These are phyloP conservation scores for Nixonia krombeini DNA, from an alignment of 1,140 invertebrate species.

Conservation along the genomic window DNA sequence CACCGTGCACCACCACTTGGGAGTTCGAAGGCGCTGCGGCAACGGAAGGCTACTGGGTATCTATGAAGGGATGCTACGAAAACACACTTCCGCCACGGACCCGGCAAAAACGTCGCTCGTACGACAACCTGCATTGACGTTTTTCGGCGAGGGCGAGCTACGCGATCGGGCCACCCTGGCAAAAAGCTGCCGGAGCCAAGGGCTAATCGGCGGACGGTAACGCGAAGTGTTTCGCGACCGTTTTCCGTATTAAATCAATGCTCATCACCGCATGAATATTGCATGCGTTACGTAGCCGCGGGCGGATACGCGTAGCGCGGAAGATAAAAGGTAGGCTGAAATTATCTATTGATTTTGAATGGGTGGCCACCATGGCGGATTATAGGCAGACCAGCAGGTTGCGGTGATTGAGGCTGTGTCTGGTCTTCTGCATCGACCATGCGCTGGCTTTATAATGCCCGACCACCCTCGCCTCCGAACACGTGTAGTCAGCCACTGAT, in stretches of 20 bases:
- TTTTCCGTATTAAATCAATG: conserved; percentile 35
- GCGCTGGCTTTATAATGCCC: conserved; percentile 66
- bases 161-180: too few species aligned
- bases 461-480: conserved; percentile 58
- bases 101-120: conserved; percentile 50
- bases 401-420: conserved; percentile 69
- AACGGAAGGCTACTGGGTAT: conserved; percentile 47
- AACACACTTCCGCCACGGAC: conserved; percentile 52
- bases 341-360: conserved; percentile 71
- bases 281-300: conserved; percentile 28
- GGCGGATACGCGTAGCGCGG: conserved; percentile 25
- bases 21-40: conserved; percentile 33
- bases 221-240: too few species aligned
- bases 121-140: conserved; percentile 16
- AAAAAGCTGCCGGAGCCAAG: too few species aligned
- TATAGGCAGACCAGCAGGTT: conserved; percentile 67
- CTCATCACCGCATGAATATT: conserved; percentile 20
- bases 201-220: too few species aligned
- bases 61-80: conserved; percentile 32
- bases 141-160: conserved; percentile 12
- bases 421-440: conserved; percentile 65
- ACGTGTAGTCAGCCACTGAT: conserved; percentile 69
- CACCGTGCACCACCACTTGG: conserved; percentile 52
- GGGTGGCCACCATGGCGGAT: conserved; percentile 64
- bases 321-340: conserved; percentile 51